Percentiles rank a stretch among this genome's conserved stretches.
Conservation (phyloP, 2,888 invertebrate species). For the Aplocera efformata region DNA sequence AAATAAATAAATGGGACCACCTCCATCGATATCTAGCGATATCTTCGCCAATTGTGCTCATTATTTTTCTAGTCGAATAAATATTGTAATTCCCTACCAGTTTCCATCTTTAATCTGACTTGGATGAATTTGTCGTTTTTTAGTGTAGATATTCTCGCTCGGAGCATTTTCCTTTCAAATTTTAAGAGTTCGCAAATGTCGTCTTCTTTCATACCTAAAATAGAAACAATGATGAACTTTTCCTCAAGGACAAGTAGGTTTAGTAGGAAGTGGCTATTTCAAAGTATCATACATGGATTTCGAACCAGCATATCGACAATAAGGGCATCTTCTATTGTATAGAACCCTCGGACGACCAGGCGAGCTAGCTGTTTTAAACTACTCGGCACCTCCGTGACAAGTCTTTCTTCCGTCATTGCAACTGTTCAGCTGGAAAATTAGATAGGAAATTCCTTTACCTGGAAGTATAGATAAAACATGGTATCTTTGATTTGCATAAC, state of each 20-base stretch:
- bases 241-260: not conserved
- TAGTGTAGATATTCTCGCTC: slow-evolving; percentile 91
- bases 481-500: not conserved
- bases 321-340: slow-evolving; percentile 94
- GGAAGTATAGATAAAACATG: slow-evolving; percentile 7
- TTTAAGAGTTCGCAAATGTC: slow-evolving; percentile 94
- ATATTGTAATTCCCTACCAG: slow-evolving; percentile 80
- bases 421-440: slow-evolving; percentile 5
- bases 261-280: not conserved
- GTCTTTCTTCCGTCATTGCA: slow-evolving; percentile 84
- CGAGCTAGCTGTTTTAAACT: slow-evolving; percentile 95
- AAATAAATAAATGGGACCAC: too few relatives aligned
- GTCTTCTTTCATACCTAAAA: slow-evolving; percentile 91
- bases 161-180: slow-evolving; percentile 95
- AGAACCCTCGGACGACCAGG: slow-evolving; percentile 95
- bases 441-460: slow-evolving; percentile 8
- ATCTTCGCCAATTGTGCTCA: too few relatives aligned
- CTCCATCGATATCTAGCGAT: too few relatives aligned
- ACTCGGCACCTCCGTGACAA: slow-evolving; percentile 95
- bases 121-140: slow-evolving; percentile 97
- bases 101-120: slow-evolving; percentile 96
- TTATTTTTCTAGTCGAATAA: too few relatives aligned
- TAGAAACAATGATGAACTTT: not conserved
- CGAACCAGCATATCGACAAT: slow-evolving; percentile 97
- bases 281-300: slow-evolving; percentile 89